Percentiles rank a stretch among this genome's conserved stretches.
Evolutionary conservation across 2,888 invertebrate species (phyloP).

Genomic region (Synergus laeviventris): DNA sequence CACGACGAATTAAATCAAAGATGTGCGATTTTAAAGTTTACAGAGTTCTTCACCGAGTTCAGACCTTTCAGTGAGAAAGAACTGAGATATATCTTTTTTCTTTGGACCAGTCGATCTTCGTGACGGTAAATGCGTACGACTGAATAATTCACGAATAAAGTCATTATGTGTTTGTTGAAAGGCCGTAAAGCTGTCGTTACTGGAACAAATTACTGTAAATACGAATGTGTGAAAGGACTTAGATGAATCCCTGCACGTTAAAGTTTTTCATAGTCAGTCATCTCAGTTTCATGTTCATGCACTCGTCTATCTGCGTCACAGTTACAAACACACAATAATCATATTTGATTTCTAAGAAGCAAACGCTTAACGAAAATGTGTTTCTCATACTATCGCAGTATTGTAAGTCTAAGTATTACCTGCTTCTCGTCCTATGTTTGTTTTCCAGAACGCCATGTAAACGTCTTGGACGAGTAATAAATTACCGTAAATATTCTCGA

Average conservation of each 20-base stretch:
- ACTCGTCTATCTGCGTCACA: slow-evolving; percentile 50
- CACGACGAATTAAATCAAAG: slow-evolving; percentile 42
- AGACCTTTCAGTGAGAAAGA: slow-evolving; percentile 20
- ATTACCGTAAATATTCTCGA: slow-evolving; percentile 5
- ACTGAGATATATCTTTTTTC: background rate
- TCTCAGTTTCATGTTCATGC: slow-evolving; percentile 62
- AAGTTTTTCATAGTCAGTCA: slow-evolving; percentile 60
- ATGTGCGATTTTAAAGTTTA: slow-evolving; percentile 12
- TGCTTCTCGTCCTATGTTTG: slow-evolving; percentile 60
- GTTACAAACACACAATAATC: slow-evolving; percentile 52
- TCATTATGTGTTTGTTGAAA: slow-evolving; percentile 48
- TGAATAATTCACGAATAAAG: slow-evolving; percentile 31
- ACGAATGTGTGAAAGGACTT: slow-evolving; percentile 57
- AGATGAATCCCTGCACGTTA: slow-evolving; percentile 57
- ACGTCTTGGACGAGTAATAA: slow-evolving; percentile 13
- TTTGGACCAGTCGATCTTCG: too few relatives aligned
- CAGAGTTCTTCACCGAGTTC: too few relatives aligned
- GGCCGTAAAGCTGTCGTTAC: slow-evolving; percentile 52
- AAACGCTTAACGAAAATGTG: slow-evolving; percentile 57
- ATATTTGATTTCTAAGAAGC: slow-evolving; percentile 45
- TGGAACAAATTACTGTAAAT: slow-evolving; percentile 66
- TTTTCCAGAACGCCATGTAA: slow-evolving; percentile 43
- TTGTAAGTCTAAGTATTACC: slow-evolving; percentile 70
- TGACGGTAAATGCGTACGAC: slow-evolving; percentile 14
- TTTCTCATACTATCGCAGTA: slow-evolving; percentile 68